Base-by-base conservation (phyloP, 2,888 invertebrate genomes). In the Stenodera caucasica region DNA sequence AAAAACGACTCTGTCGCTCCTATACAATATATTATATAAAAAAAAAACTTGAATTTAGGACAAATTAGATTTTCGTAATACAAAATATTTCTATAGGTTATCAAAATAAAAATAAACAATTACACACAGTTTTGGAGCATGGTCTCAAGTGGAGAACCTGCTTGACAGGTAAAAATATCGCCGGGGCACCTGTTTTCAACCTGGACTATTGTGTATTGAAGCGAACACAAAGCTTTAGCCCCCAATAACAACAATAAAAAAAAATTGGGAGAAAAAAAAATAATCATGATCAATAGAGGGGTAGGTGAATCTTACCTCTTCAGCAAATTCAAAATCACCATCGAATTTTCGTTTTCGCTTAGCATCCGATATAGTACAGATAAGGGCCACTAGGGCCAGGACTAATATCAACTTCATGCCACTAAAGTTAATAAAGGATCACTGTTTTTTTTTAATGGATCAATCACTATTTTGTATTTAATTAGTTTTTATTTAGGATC, bases 271-370 rank as follows among this genome's bases (percentile, higher is more conserved):
- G 33, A 18, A 15, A 15, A 15, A 40, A 40, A 2, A 40, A 40
- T 40, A 6, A 40, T 40, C 15, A 40, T 18, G 8, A 40, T 18
- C 3, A 35, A 29, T 29, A 29, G 7, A 29, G 7, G 29, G 7
- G 7, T 29, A 3, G 5, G 9, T 35, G 1, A 40, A 49, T 57
- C 72, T 84, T 83, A 90, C 90, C 88, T 90, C 90, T 81, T 90
- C 90, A 75, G 89, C 89, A 78, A 90, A 90, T 78, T 90, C 90
- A 78, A 90, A 90, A 80, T 90, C 90, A 63, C 89, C 89, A 77
- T 90, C 89, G 78, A 88, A 89, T 81, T 89, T 90, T 78, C 87
- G 84, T 82, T 88, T 88, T 79, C 87, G 85, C 72, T 83, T 83
- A 54, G 82, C 83, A 64, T 83, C 82, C 68, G 76, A 77, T 64